Evolutionary conservation across 2,113 vertebrate genomes (phyloP), one percentile per base, ranked within the genome.

Genomic region (Scortum barcoo): DNA sequence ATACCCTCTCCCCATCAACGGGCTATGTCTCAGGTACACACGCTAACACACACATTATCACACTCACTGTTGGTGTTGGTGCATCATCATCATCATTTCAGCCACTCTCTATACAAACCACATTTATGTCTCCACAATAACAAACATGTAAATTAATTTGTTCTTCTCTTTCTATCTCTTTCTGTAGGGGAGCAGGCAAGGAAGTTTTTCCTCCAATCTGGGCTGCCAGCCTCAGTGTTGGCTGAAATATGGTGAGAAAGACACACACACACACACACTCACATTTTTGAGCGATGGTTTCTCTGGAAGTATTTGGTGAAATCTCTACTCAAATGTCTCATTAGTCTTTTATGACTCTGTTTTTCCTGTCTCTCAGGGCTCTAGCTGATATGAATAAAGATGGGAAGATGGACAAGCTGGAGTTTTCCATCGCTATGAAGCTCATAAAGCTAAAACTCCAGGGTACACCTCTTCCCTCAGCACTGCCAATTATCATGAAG

Each of bases 371-470:
- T 80, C 50, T 42, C 61, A 99, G 98, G 98, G 75, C 95, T 7
- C 94, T 99, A 5, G 97, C 97, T 0, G 98, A 99, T 83, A 91
- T 99, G 92, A 99, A 97, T 94, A 99, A 97, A 83, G 98, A 99
- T 87, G 98, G 98, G 30, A 99, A 96, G 93, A 99, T 99, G 98
- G 97, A 99, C 91, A 95, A 97, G 30, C 93, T 97, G 54, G 98
- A 99, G 90, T 99, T 99, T 91, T 99, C 98, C 78, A 98, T 99
- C 69, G 98, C 98, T 42, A 99, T 99, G 98, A 99, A 99, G 84
- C 96, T 99, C 73, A 97, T 99, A 89, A 99, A 99, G 84, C 93
- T 99, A 24, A 99, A 96, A 85, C 93, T 99, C 36, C 97, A 97
- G 92, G 98, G 97, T 26, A 97, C 97, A 17, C 84, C 81, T 6